Conservation (phyloP, 2,113 vertebrate species). For the Poeciliopsis prolifica region DNA sequence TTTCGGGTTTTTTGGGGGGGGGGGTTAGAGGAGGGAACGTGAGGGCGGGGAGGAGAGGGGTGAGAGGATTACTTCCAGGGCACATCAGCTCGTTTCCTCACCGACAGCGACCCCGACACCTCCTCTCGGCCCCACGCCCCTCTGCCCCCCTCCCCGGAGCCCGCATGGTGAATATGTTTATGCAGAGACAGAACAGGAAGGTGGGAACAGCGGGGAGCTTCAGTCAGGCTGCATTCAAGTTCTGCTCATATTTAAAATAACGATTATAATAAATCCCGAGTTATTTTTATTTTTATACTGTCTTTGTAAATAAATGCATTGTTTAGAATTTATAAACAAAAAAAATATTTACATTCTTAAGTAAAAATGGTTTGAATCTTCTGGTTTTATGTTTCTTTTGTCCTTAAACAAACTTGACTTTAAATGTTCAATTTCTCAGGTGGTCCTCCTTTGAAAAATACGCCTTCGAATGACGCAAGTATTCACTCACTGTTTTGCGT, state of each 20-base stretch:
- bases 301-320: too few species aligned
- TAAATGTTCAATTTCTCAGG: too few species aligned
- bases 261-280: too few species aligned
- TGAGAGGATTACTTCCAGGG: slow-evolving; percentile 83
- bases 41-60: background rate
- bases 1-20: background rate
- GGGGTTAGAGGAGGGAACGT: background rate
- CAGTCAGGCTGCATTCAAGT: slow-evolving; percentile 46
- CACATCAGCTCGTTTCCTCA: slow-evolving; percentile 80
- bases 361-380: background rate
- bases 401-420: too few species aligned
- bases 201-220: background rate
- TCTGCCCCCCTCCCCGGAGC: slow-evolving; percentile 18
- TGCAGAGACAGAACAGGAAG: slow-evolving; percentile 50
- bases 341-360: background rate
- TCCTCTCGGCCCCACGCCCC: slow-evolving; percentile 23
- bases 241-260: background rate
- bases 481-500: background rate
- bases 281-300: too few species aligned
- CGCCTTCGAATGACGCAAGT: background rate
- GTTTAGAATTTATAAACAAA: too few species aligned
- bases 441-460: too few species aligned
- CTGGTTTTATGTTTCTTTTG: background rate
- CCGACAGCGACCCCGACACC: slow-evolving; percentile 40
- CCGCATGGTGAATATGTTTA: slow-evolving; percentile 59